phyloP scores from a whole-genome alignment of 2,888 invertebrate genomes.

The Pachymerium ferrugineum region DNA sequence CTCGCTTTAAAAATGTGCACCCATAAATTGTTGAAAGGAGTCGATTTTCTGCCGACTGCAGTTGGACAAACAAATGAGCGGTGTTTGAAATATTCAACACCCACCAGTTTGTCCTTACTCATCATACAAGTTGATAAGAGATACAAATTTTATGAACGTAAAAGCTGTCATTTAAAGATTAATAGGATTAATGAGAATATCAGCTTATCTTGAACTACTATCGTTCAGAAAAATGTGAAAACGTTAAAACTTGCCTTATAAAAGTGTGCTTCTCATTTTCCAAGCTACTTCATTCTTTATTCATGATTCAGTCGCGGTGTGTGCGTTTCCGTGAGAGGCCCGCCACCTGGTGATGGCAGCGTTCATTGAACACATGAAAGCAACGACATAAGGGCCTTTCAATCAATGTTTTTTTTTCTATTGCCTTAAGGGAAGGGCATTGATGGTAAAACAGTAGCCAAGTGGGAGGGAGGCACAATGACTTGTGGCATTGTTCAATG shows the following conservation, averaged over 20 bases:
- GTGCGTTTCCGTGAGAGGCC: neutral
- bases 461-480: too few relatives aligned
- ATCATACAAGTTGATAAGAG: neutral
- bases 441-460: neutral
- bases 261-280: neutral
- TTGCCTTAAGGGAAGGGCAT: neutral
- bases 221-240: neutral
- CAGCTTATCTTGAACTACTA: neutral
- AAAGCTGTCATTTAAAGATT: neutral
- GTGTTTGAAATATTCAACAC: conserved; percentile 7
- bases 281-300: neutral
- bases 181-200: neutral
- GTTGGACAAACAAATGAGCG: too few relatives aligned
- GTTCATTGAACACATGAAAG: neutral
- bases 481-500: conserved; percentile 10
- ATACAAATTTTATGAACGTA: neutral
- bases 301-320: neutral
- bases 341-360: neutral
- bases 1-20: too few relatives aligned
- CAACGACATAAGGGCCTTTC: conserved; percentile 9
- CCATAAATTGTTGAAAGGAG: too few relatives aligned
- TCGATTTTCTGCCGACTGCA: too few relatives aligned
- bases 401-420: neutral
- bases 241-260: neutral
- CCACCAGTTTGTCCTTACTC: neutral